A percentile compares a stretch with the other conserved stretches of the same genome.
phyloP scores from a whole-genome alignment of 2,797 vertebrate genomes.

The Takifugu rubripes region DNA sequence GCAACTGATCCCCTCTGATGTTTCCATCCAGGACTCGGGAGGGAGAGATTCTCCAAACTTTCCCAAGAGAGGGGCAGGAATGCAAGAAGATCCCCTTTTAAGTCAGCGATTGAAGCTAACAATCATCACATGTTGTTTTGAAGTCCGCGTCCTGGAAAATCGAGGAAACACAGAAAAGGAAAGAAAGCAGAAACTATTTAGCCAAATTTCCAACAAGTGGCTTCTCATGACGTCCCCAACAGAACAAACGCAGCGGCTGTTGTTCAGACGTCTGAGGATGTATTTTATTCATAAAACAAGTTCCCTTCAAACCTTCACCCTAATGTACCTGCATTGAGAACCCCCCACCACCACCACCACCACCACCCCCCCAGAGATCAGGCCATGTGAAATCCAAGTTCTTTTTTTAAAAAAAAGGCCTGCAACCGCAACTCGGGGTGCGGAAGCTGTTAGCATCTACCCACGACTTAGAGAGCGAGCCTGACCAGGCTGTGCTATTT shows the following conservation, averaged over 20 bases:
- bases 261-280: background rate
- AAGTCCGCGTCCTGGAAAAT: background rate
- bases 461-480: constrained; percentile 33
- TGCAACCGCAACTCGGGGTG: constrained; percentile 30
- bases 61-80: background rate
- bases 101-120: background rate
- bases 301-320: constrained; percentile 1
- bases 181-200: background rate
- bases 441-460: constrained; percentile 29
- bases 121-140: background rate
- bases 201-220: background rate
- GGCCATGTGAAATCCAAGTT: constrained; percentile 13
- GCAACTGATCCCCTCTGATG: background rate
- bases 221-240: constrained; percentile 2
- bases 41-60: background rate
- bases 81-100: background rate
- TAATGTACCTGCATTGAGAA: background rate
- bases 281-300: background rate
- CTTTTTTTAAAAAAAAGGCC: background rate
- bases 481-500: constrained; percentile 53
- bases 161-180: background rate
- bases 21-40: constrained; percentile 1
- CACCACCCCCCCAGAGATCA: constrained; percentile 6
- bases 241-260: constrained; percentile 8
- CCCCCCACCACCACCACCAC: no score